Evolutionary conservation across 2,888 invertebrate species (phyloP), one percentile per base, ranked within the genome.

Genomic region (Tipula confusa): DNA sequence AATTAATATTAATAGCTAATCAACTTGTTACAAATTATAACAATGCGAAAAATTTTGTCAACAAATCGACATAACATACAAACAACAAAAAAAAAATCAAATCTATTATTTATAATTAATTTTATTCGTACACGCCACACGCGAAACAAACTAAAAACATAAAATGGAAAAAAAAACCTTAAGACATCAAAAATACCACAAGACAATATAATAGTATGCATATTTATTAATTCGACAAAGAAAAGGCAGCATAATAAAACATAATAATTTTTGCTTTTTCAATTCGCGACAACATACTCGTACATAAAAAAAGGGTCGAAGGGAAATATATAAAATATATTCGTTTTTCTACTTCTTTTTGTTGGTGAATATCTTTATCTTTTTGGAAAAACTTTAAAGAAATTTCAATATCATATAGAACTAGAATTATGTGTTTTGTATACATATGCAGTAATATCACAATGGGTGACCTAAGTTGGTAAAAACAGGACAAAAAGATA

Each of bases 11-110:
- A 18, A 64, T 64, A 24, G 18, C 7, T 64, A 64, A 64, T 64
- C 64, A 64, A 64, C 64, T 64, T 64, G 64, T 64, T 64, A 64
- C 64, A 64, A 64, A 64, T 64, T 64, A 64, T 64, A 64, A 64
- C 64, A 64, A 64, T 64, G 64, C 64, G 64, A 64, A 64, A 64
- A 64, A 24, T 64, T 64, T 64, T 64, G 64, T 64, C 64, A 64
- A 64, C 64, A 64, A 64, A 64, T 64, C 64, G 64, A 64, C 64
- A 9, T 64, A 64, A 64, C 64, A 15, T 64, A 11, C 13, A 64
- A 24, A 24, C 18, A 24, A 24, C 18, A 3, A 13, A 64, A n/a
- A 64, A 64, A 64, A 64, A 64, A 64, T 64, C 64, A 64, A 64
- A 64, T 64, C 24, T 64, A 64, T 64, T 64, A 64, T 64, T 64